Conservation (phyloP, 2,888 invertebrate species). For the Agrotis segetum region DNA sequence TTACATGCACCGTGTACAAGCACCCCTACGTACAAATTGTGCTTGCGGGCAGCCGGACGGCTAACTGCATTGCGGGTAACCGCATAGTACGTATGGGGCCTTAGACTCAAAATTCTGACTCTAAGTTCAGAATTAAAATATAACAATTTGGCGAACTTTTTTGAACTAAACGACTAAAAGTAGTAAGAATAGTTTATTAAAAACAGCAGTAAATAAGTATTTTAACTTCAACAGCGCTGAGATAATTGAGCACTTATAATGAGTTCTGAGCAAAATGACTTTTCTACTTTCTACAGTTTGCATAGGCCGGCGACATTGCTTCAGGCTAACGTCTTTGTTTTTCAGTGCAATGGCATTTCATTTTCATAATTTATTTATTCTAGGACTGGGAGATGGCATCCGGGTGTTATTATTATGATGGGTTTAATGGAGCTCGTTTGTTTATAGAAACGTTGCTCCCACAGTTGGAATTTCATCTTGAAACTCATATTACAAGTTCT, state of each 20-base stretch:
- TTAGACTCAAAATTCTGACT: not conserved
- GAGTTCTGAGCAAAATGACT: constrained; percentile 57
- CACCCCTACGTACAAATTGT: too few species aligned
- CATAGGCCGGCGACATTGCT: constrained; percentile 36
- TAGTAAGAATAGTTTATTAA: constrained; percentile 20
- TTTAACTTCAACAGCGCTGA: constrained; percentile 17
- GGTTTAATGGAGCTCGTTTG: not conserved
- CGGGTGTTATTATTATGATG: constrained; percentile 9
- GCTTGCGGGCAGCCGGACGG: too few species aligned
- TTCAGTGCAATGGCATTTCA: constrained; percentile 35
- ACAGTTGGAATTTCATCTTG: too few species aligned
- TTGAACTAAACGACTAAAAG: constrained; percentile 5
- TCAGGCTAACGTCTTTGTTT: constrained; percentile 22
- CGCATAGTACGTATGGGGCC: too few species aligned
- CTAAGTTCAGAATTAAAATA: not conserved
- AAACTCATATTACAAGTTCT: too few species aligned
- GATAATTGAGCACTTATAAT: constrained; percentile 55
- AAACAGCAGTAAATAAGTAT: constrained; percentile 37
- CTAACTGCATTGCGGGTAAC: too few species aligned
- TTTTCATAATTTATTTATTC: constrained; percentile 45
- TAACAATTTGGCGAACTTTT: constrained; percentile 25
- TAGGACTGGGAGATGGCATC: not conserved
- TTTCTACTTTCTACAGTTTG: constrained; percentile 55
- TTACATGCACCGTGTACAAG: too few species aligned
- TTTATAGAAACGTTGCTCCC: too few species aligned